Conservation (phyloP, 2,888 invertebrate species). For the Scaptomyza parva region DNA sequence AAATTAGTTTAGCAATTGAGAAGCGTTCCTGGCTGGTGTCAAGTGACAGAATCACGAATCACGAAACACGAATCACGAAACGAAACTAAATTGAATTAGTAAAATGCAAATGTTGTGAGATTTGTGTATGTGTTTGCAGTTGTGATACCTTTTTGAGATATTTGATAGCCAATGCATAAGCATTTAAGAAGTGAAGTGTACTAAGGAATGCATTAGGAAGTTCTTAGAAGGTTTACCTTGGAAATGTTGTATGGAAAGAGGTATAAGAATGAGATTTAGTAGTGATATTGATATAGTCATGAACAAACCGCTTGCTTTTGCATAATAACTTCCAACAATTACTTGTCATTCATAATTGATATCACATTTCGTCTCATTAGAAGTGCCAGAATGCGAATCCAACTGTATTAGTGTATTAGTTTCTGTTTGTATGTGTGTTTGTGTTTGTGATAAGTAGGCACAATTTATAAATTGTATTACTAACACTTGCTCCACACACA, state of each 20-base stretch:
- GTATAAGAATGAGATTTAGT: no score
- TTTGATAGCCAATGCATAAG: slow-evolving; percentile 5
- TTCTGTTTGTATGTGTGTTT: slow-evolving; percentile 3
- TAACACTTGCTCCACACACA: slow-evolving; percentile 42
- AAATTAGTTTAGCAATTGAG: slow-evolving; percentile 79
- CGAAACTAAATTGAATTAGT: slow-evolving; percentile 81
- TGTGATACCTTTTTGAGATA: slow-evolving; percentile 39
- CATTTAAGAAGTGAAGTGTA: not conserved
- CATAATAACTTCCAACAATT: not conserved
- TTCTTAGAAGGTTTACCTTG: no score
- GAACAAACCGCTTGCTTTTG: not conserved
- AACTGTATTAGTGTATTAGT: not conserved
- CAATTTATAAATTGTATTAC: slow-evolving; percentile 70
- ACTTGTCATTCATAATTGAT: slow-evolving; percentile 24
- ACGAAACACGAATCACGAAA: slow-evolving; percentile 61
- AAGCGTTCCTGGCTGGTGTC: slow-evolving; percentile 59
- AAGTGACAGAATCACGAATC: slow-evolving; percentile 46
- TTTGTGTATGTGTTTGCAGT: slow-evolving; percentile 56
- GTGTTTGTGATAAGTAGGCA: slow-evolving; percentile 23
- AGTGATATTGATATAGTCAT: no score
- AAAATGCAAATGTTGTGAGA: slow-evolving; percentile 79
- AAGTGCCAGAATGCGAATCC: slow-evolving; percentile 3
- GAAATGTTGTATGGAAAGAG: no score
- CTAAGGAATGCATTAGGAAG: no score
- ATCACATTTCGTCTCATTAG: slow-evolving; percentile 33